Percentiles rank a stretch among this genome's conserved stretches.
Conservation (phyloP, 2,888 invertebrate species). For the Mayetiola destructor region DNA sequence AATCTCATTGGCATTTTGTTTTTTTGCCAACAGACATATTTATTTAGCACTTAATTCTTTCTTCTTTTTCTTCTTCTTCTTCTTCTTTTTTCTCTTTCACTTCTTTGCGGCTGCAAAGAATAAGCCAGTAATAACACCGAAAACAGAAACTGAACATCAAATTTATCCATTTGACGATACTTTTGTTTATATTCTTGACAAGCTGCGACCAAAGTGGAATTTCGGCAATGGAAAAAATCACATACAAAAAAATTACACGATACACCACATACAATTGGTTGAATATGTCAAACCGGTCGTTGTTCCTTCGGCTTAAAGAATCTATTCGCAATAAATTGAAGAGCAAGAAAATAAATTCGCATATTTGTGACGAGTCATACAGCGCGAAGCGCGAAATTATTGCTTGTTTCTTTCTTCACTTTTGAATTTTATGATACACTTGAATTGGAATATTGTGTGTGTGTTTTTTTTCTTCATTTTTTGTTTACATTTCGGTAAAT, state of each 20-base stretch:
- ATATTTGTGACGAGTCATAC: slow-evolving; percentile 6
- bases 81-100: neutral
- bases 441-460: neutral
- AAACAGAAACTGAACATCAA: neutral
- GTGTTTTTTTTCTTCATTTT: neutral
- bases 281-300: neutral
- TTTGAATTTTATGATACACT: neutral
- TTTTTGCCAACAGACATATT: neutral
- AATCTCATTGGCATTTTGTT: neutral
- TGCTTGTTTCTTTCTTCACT: no score
- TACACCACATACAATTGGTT: neutral
- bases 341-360: neutral
- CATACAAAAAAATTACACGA: neutral
- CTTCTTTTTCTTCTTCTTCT: neutral
- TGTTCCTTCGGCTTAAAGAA: neutral
- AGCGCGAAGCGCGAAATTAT: neutral
- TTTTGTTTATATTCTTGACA: neutral
- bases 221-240: neutral
- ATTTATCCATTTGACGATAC: neutral
- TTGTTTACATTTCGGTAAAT: slow-evolving; percentile 3
- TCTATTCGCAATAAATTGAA: neutral
- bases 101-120: neutral
- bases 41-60: neutral
- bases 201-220: neutral
- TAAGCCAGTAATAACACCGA: no score